phyloP scores from a whole-genome alignment of 2,797 vertebrate species.

The Sebastes kiyomatsui region DNA sequence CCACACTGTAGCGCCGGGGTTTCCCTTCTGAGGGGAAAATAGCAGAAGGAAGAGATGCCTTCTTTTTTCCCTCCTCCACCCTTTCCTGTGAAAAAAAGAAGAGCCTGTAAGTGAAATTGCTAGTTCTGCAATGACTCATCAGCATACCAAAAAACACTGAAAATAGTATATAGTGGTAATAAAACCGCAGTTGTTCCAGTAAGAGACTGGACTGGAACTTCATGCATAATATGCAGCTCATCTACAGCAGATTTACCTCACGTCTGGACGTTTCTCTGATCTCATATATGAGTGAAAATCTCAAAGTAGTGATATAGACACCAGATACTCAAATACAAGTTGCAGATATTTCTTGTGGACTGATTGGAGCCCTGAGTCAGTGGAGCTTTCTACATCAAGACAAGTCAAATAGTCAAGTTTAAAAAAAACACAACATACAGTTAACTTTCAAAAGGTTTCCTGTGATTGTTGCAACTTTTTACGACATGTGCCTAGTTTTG shows the following conservation, averaged over 20 bases:
- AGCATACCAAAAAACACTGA: neutral
- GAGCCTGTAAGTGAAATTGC: conserved; percentile 33
- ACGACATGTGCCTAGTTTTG: neutral
- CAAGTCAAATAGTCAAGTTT: neutral
- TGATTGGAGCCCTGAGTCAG: neutral
- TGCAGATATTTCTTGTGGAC: neutral
- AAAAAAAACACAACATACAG: neutral
- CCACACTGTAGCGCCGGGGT: conserved; percentile 25
- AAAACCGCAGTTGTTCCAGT: conserved; percentile 4
- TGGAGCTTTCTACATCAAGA: neutral
- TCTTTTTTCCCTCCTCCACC: conserved; percentile 57
- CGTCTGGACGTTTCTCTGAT: neutral
- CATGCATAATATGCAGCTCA: neutral
- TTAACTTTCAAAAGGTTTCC: conserved; percentile 16
- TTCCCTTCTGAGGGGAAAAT: conserved; percentile 53
- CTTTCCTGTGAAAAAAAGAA: conserved; percentile 56
- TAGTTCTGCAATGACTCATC: conserved; percentile 66
- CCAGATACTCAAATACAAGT: neutral
- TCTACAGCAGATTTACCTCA: neutral
- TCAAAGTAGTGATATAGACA: neutral
- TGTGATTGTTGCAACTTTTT: conserved; percentile 32
- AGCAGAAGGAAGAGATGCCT: conserved; percentile 48
- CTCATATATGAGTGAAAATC: neutral
- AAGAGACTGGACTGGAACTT: neutral
- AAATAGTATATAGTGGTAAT: neutral